Evolutionary conservation across 2,113 vertebrate genomes (phyloP), one percentile per base, ranked within the genome.

Genomic region (Fulmarus glacialis): DNA sequence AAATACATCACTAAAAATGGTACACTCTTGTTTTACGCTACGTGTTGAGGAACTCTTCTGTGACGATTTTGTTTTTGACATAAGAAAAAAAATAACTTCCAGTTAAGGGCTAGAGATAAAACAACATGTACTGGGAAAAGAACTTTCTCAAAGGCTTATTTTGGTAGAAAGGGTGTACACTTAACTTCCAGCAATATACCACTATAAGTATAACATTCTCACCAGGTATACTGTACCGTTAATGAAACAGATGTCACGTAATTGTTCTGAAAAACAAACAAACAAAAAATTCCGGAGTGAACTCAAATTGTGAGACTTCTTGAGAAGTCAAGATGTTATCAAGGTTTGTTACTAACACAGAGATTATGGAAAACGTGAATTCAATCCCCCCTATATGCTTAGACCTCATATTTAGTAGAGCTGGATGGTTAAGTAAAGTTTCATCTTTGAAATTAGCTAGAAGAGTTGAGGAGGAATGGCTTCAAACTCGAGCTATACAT

Each of bases 191-290:
- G 12, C 40, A 59, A n/a, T 52, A 45, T 32, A 55, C 11, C 62
- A 20, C 22, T 80, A 3, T 60, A 68, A 62, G 38, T n/a, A 4
- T 67, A 79, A 55, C 4, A 47, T 88, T 43, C 95, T 98, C 94
- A 99, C 99, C 98, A 15, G 42, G 85, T 97, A 98, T 21, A 96
- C 72, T 17, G 79, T 98, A 88, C 88, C 92, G 23, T 98, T 87
- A 68, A 98, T 75, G 73, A 98, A 80, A 82, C 99, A 99, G 23
- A 96, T 93, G 36, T 59, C 53, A 92, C 34, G 60, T 9, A 98
- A 97, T 80, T 53, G 96, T 90, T 72, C 99, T 99, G 97, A 81
- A 93, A 95, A 96, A 81, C 9, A 84, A 78, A 18, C 8, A 45
- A 63, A 42, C 38, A 22, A 55, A 58, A 2, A 52, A 62, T 92